Evolutionary conservation across 2,113 vertebrate genomes (phyloP).

Genomic region (Dromiciops gliroides): DNA sequence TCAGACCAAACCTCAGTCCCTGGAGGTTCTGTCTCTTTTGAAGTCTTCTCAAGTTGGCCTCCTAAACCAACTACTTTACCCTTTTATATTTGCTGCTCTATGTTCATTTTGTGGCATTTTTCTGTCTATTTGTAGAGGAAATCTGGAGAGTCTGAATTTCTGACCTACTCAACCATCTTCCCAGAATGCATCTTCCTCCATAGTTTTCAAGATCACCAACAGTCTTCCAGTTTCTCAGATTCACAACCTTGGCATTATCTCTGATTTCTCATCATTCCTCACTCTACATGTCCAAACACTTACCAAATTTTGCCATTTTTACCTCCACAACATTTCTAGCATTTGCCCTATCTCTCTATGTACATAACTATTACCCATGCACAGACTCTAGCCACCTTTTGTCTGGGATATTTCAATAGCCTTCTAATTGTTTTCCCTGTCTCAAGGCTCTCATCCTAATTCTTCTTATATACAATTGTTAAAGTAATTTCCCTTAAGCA

Average conservation of each 20-base stretch:
- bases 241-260: neutral
- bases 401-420: neutral
- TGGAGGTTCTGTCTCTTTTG: no score
- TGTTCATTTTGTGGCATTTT: no score
- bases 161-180: no score
- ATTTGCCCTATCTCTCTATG: neutral
- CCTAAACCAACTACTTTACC: no score
- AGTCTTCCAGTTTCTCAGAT: neutral
- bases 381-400: neutral
- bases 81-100: no score
- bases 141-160: no score
- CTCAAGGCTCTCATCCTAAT: neutral
- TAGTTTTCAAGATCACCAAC: neutral
- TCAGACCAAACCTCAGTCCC: no score
- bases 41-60: no score
- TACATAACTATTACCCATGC: neutral
- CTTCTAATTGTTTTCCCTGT: neutral
- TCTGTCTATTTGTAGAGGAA: no score
- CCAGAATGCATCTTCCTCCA: neutral
- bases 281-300: neutral
- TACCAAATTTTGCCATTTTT: neutral
- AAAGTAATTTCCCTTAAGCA: neutral
- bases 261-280: neutral
- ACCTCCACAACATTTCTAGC: neutral
- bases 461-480: neutral